These are phyloP conservation scores for Carcharodon carcharias DNA, from an alignment of 2,797 vertebrate genomes.

Conservation along the genomic window DNA sequence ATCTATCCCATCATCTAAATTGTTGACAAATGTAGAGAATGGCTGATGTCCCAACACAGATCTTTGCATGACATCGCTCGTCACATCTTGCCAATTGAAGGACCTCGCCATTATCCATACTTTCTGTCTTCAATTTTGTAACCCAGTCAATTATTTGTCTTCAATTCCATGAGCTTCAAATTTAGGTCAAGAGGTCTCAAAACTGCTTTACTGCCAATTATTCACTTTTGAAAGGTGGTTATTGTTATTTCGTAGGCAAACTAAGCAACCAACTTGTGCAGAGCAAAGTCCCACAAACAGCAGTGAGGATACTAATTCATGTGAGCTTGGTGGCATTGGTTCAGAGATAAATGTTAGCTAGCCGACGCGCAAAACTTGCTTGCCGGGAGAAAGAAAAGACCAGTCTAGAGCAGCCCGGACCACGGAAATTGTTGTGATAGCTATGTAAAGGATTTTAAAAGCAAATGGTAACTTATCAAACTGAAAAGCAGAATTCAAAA, in stretches of 20 bases:
- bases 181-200: background rate
- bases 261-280: constrained; percentile 39
- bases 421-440: background rate
- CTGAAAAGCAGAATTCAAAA: background rate
- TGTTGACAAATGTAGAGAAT: no score
- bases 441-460: no score
- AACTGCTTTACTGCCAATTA: background rate
- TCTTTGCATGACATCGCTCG: no score
- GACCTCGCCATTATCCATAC: no score
- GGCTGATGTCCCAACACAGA: no score
- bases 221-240: background rate
- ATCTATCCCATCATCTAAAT: no score
- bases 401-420: background rate
- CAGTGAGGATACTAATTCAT: constrained; percentile 39
- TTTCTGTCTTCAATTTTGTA: no score
- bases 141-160: no score
- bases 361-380: background rate
- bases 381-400: background rate
- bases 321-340: background rate
- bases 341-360: no score
- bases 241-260: background rate
- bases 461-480: background rate
- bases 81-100: no score
- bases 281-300: constrained; percentile 42
- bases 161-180: no score